Base-by-base conservation (phyloP, 2,888 invertebrate species). In the Tipula unca region DNA sequence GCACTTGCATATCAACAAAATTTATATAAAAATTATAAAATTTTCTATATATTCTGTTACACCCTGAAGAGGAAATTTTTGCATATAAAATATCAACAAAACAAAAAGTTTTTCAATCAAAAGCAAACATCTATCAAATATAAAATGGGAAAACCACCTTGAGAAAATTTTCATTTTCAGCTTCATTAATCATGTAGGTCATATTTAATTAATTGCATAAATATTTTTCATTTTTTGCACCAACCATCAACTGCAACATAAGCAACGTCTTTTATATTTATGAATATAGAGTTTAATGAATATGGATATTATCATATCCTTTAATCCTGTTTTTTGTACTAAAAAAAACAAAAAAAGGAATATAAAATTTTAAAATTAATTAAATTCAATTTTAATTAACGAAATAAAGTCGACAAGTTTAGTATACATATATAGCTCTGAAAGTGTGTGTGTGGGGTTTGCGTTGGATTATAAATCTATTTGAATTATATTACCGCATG, bases 61-160 rank as follows among this genome's bases (percentile, higher is more conserved):
- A 69, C 69, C 69, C 69, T 25, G 25, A 69, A 25, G 69, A 69
- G 69, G 25, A 69, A 25, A 69, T 25, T 69, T 69, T 3, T 17
- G n/a, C 20, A 69, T 10, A 69, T 69, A 25, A 69, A 69, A 54
- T 17, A 54, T 54, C 69, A 69, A 69, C 20, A 69, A 69, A 69
- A 69, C 20, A 25, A 69, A 69, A 69, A 69, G 69, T 69, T 69
- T 69, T 69, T 69, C 69, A 69, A 69, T 69, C 69, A 69, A 69
- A 69, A 69, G n/a, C n/a, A 48, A 69, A 20, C 69, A 69, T 69
- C 25, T 13, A 69, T 69, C 69, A 69, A 20, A 54, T 17, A 8
- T 54, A 54, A 54, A 54, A 69, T 69, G 69, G 25, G 69, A 69
- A 69, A 69, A 69, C 69, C 69, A 69, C 69, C 69, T 69, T 69